These are phyloP conservation scores for Emys orbicularis DNA, from an alignment of 2,797 vertebrate species.

Conservation along the genomic window DNA sequence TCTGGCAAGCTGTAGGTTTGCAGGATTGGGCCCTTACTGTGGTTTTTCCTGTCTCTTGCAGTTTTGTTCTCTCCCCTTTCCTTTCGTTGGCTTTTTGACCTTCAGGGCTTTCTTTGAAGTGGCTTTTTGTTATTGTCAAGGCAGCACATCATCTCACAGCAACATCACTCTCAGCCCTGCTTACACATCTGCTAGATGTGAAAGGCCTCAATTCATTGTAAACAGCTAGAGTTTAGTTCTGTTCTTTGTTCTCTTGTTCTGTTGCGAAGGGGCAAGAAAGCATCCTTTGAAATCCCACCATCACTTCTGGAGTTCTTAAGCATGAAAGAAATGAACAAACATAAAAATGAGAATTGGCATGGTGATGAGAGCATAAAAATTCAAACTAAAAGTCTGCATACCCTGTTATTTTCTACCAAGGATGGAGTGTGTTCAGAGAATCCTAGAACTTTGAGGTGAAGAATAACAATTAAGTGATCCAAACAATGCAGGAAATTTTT, in stretches of 20 bases:
- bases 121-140: conserved; percentile 70
- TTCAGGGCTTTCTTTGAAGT: conserved; percentile 80
- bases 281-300: not conserved
- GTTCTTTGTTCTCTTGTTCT: not conserved
- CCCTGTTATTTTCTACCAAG: not conserved
- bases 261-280: not conserved
- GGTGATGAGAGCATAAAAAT: not conserved
- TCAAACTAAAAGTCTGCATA: rapidly evolving
- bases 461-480: not conserved
- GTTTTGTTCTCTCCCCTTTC: conserved; percentile 74
- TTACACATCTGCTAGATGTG: not conserved
- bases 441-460: no score
- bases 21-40: not conserved
- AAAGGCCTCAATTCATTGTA: not conserved
- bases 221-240: conserved; percentile 22
- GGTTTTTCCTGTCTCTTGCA: conserved; percentile 18
- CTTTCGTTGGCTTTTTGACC: conserved; percentile 46
- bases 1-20: rapidly evolving
- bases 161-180: not conserved
- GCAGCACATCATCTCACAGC: not conserved
- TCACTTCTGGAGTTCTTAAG: not conserved
- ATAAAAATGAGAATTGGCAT: not conserved
- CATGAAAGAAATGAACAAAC: not conserved
- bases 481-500: rapidly evolving
- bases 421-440: not conserved